Evolutionary conservation across 2,113 vertebrate species (phyloP).

Genomic region (Poeciliopsis prolifica): DNA sequence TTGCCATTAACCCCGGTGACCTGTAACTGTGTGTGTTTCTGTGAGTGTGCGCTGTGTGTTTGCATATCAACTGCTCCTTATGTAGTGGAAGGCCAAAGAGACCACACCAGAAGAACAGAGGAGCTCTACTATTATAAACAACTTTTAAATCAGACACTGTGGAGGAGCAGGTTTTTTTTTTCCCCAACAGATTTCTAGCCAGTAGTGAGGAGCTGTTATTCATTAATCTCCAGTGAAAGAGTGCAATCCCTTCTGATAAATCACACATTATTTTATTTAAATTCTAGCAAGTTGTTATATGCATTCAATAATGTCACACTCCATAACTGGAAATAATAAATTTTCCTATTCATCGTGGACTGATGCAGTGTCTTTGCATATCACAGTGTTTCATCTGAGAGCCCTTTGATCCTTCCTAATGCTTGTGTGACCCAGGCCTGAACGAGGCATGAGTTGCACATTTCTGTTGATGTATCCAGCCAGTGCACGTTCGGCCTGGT

Average conservation of each 20-base stretch:
- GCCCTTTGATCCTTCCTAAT: slow-evolving; percentile 2
- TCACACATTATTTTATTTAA: slow-evolving; percentile 13
- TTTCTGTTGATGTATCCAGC: slow-evolving; percentile 63
- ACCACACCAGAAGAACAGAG: slow-evolving; percentile 75
- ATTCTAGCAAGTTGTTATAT: slow-evolving; percentile 23
- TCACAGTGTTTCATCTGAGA: not conserved
- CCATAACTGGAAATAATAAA: slow-evolving; percentile 2
- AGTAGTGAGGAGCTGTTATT: slow-evolving; percentile 37
- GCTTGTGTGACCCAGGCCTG: slow-evolving; percentile 12
- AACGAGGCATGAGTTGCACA: slow-evolving; percentile 39
- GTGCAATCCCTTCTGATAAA: not conserved
- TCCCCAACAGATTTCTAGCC: slow-evolving; percentile 28
- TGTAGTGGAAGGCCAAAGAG: slow-evolving; percentile 52
- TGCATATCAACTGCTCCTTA: slow-evolving; percentile 55
- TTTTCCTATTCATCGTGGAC: not conserved
- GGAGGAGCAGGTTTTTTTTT: slow-evolving; percentile 37
- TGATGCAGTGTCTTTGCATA: not conserved
- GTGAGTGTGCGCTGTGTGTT: slow-evolving; percentile 50
- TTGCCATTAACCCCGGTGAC: slow-evolving; percentile 62
- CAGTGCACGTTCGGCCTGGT: slow-evolving; percentile 66
- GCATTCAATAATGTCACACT: slow-evolving; percentile 9
- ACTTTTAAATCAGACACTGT: slow-evolving; percentile 51
- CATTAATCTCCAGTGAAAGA: slow-evolving; percentile 35
- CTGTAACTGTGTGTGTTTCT: slow-evolving; percentile 53
- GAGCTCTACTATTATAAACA: slow-evolving; percentile 61